Conservation (phyloP, 1,140 invertebrate genomes). For the Tetranychus cinnabarinus region DNA sequence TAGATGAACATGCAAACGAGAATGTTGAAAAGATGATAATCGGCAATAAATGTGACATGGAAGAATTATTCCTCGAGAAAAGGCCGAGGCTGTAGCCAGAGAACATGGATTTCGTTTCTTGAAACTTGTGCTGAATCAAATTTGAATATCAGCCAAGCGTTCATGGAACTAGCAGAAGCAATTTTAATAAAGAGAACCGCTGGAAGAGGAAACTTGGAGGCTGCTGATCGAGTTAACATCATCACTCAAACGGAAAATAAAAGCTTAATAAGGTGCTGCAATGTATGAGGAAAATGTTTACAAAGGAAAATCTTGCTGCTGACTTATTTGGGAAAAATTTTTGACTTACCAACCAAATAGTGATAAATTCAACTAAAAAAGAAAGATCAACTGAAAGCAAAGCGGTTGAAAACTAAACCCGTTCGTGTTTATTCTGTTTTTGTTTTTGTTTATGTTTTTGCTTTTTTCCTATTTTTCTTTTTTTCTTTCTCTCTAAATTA, state of each 20-base stretch:
- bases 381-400: too few species aligned
- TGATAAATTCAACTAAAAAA: too few species aligned
- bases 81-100: slow-evolving; percentile 76
- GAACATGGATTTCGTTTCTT: slow-evolving; percentile 95
- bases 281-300: background rate
- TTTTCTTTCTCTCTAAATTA: too few species aligned
- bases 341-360: too few species aligned
- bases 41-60: slow-evolving; percentile 99
- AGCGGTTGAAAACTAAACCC: too few species aligned
- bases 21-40: slow-evolving; percentile 99
- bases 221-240: background rate
- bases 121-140: slow-evolving; percentile 97
- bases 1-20: slow-evolving; percentile 71
- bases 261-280: background rate
- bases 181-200: slow-evolving; percentile 49
- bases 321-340: too few species aligned
- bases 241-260: background rate
- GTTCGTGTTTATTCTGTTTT: too few species aligned
- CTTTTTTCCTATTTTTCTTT: too few species aligned
- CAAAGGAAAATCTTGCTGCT: too few species aligned
- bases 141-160: slow-evolving; percentile 90
- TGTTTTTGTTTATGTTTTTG: too few species aligned
- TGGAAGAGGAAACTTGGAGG: background rate
- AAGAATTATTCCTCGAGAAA: slow-evolving; percentile 69
- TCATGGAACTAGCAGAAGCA: slow-evolving; percentile 84